These are phyloP conservation scores for Ardeotis arabs DNA, from an alignment of 2,113 vertebrate species.

Conservation along the genomic window DNA sequence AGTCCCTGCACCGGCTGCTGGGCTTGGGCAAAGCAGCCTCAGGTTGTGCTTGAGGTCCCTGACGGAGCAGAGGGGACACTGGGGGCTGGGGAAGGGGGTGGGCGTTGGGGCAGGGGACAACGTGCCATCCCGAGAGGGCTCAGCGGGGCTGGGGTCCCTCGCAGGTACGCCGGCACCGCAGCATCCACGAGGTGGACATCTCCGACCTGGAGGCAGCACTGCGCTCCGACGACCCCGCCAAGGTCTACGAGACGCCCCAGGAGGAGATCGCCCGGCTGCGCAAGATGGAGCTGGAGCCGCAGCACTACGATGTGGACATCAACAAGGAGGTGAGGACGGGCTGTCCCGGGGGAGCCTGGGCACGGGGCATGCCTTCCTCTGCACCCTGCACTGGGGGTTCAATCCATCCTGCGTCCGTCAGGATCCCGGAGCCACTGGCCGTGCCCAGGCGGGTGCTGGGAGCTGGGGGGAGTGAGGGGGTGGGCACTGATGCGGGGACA, in stretches of 20 bases:
- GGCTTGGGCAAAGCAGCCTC: too few species aligned
- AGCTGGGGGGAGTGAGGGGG: neutral
- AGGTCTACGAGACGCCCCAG: conserved; percentile 86
- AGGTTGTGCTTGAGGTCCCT: neutral
- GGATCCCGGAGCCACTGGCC: neutral
- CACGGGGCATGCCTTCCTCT: neutral
- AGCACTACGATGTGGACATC: conserved; percentile 84
- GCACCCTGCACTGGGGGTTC: rapidly evolving
- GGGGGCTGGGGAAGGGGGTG: neutral
- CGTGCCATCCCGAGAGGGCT: rapidly evolving
- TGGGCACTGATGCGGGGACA: neutral
- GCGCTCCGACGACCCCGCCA: conserved; percentile 74
- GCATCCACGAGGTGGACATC: conserved; percentile 94
- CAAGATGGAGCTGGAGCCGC: conserved; percentile 85
- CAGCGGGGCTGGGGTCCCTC: neutral
- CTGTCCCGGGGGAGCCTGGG: neutral
- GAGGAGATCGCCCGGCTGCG: conserved; percentile 93
- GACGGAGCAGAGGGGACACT: neutral
- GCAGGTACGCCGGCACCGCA: conserved; percentile 89
- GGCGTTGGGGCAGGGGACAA: neutral
- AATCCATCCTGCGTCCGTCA: rapidly evolving
- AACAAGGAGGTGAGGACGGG: conserved; percentile 80
- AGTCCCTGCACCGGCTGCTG: neutral
- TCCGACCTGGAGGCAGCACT: conserved; percentile 91
- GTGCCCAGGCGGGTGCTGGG: rapidly evolving